These are phyloP conservation scores for Psophia crepitans DNA, from an alignment of 2,113 vertebrate species.

Conservation along the genomic window DNA sequence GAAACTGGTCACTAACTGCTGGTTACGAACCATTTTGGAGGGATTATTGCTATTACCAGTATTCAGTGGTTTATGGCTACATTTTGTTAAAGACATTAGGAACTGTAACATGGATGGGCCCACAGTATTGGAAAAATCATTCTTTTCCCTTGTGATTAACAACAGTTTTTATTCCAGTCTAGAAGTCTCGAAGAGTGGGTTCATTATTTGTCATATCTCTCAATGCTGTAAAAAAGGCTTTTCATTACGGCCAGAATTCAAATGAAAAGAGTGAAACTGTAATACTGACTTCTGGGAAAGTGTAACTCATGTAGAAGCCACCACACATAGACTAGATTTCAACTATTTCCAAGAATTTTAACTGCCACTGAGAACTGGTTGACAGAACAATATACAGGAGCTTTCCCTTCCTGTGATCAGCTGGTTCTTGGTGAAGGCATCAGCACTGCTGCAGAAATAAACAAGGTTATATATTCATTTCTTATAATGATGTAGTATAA, in stretches of 20 bases:
- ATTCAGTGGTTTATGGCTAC: conserved; percentile 72
- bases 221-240: conserved; percentile 62
- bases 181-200: background rate
- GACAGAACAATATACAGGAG: background rate
- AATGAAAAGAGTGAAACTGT: conserved; percentile 55
- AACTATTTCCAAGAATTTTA: conserved; percentile 39
- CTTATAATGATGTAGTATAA: background rate
- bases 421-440: background rate
- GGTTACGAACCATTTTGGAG: conserved; percentile 73
- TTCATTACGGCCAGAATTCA: conserved; percentile 58
- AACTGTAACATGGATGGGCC: conserved; percentile 17
- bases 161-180: conserved; percentile 44
- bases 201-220: conserved; percentile 58
- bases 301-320: conserved; percentile 41
- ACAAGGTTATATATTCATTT: conserved; percentile 24
- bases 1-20: conserved; percentile 80
- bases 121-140: conserved; percentile 23
- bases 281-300: conserved; percentile 56
- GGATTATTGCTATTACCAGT: conserved; percentile 74
- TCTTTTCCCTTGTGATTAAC: conserved; percentile 63
- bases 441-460: conserved; percentile 23
- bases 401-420: conserved; percentile 36
- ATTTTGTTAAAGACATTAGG: conserved; percentile 70
- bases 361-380: conserved; percentile 21
- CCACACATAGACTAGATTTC: background rate